Conservation (phyloP, 2,797 vertebrate genomes). For the Alosa sapidissima region DNA sequence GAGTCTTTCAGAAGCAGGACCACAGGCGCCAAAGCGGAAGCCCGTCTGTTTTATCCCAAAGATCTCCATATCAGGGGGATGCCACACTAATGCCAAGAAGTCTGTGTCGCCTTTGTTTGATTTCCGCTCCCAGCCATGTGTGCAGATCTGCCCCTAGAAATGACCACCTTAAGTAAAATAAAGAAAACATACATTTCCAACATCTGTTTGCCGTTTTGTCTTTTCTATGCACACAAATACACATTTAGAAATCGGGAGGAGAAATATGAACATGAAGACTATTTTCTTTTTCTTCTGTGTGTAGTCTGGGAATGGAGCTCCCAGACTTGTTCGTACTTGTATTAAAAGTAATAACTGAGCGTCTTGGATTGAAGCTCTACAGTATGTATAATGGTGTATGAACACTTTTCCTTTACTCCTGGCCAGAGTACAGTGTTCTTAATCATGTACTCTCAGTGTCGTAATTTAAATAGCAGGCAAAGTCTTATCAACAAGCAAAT, state of each 20-base stretch:
- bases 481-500: too few species aligned
- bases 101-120: constrained; percentile 69
- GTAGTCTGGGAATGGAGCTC: neutral
- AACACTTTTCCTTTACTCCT: too few species aligned
- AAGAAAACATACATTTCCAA: constrained; percentile 69
- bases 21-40: neutral
- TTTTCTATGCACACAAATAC: neutral
- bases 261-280: neutral
- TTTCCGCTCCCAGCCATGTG: constrained; percentile 70
- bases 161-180: constrained; percentile 61
- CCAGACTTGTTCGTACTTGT: too few species aligned
- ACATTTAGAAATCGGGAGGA: neutral
- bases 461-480: too few species aligned
- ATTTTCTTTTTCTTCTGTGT: neutral
- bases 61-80: constrained; percentile 56
- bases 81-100: constrained; percentile 71
- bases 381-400: neutral
- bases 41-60: constrained; percentile 69
- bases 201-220: constrained; percentile 25
- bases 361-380: neutral
- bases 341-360: neutral
- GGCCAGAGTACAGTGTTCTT: too few species aligned
- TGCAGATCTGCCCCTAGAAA: constrained; percentile 65
- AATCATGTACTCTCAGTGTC: too few species aligned
- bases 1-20: neutral